A percentile compares a stretch with the other conserved stretches of the same genome.
phyloP scores from a whole-genome alignment of 1,140 invertebrate genomes.

The Drosophila santomea region DNA sequence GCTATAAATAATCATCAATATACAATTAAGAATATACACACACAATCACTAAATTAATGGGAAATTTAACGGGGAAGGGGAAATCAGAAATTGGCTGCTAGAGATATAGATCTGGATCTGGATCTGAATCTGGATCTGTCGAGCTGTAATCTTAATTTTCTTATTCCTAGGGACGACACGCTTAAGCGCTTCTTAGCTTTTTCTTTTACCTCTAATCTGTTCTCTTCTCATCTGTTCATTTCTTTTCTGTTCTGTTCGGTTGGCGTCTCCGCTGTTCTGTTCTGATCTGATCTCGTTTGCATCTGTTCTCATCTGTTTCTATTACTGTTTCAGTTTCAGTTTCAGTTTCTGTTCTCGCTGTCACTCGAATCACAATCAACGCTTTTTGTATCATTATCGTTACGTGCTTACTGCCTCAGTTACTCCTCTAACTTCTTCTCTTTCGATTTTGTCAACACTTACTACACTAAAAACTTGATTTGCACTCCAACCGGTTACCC shows the following conservation, averaged over 20 bases:
- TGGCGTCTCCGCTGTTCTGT: conserved; percentile 11
- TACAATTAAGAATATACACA: conserved; percentile 16
- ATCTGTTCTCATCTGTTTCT: conserved; percentile 26
- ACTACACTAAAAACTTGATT: conserved; percentile 51
- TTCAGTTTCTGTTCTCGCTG: conserved; percentile 38
- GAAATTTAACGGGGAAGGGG: too few relatives aligned
- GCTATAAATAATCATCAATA: conserved; percentile 28
- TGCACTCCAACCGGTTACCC: conserved; percentile 1
- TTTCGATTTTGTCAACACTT: conserved; percentile 56
- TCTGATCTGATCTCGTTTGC: conserved; percentile 10
- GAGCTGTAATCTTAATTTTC: conserved; percentile 19
- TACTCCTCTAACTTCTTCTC: conserved; percentile 13
- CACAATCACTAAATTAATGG: not conserved
- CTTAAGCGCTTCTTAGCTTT: conserved; percentile 46
- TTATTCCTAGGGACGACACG: conserved; percentile 56
- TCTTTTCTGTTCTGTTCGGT: conserved; percentile 21
- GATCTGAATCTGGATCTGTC: conserved; percentile 10
- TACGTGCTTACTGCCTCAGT: conserved; percentile 11
- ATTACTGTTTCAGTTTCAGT: conserved; percentile 27
- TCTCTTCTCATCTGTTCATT: conserved; percentile 12
- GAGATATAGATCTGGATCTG: conserved; percentile 20
- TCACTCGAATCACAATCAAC: conserved; percentile 76
- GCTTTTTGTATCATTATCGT: conserved; percentile 55
- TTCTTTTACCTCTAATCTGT: conserved; percentile 12
- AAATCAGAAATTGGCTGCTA: conserved; percentile 16